Evolutionary conservation across 2,888 invertebrate species (phyloP), one percentile per base, ranked within the genome.

Genomic region (Rotaria socialis): DNA sequence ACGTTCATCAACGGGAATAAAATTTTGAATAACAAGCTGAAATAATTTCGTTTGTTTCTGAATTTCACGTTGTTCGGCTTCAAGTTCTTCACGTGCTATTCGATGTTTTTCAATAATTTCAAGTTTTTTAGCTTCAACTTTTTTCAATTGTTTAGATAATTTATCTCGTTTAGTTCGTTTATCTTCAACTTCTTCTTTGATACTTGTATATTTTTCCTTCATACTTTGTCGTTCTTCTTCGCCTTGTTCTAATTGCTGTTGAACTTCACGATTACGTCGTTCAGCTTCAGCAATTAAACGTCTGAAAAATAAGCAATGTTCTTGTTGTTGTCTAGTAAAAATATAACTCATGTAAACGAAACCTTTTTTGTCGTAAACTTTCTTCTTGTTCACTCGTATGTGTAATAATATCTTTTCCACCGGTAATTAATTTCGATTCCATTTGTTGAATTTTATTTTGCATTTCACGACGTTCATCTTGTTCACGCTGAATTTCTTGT

Each of bases 121-220:
- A 27, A 84, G 75, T 27, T 87, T 88, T 67, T 88, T 88, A 47
- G 56, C 52, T 74, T 88, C 87, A 22, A 87, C 22, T 80, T 87
- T 86, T 56, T 87, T 87, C 55, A 88, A 84, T 86, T 86, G 85
- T 52, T 87, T 87, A 60, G 85, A 74, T 84, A 89, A 88, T 89
- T 96, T 96, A 90, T 96, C 95, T 86, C 97, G 92, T 91, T 97
- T 96, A 89, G 95, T 95, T 47, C 96, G 95, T 91, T 98, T 99
- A 87, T 96, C 94, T 90, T 99, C 98, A 3, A 98, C 96, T 92
- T 98, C 97, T 90, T 97, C 97, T 90, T 97, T 96, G 87, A 99
- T 92, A 85, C 94, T 95, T 16, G 95, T 94, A 90, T 95, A 97
- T 0, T 96, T 97, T 90, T 95, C 95, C 87, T 95, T 94, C 86